Evolutionary conservation across 2,888 invertebrate species (phyloP).

Genomic region (Timandra comae): DNA sequence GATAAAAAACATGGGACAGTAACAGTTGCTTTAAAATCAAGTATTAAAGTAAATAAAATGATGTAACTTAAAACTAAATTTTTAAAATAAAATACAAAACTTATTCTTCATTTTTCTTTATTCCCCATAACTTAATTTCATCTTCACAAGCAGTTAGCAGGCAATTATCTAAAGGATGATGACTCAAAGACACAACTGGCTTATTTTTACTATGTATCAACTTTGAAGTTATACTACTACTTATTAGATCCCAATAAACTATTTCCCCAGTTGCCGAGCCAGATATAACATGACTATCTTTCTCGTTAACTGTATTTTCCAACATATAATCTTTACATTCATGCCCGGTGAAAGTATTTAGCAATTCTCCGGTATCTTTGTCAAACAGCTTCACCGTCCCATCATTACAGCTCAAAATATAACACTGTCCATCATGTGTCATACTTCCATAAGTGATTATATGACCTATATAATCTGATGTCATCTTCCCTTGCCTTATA

Average conservation of each 20-base stretch:
- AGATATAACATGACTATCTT: conserved; percentile 90
- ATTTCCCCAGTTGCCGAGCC: conserved; percentile 93
- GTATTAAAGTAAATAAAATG: too few relatives aligned
- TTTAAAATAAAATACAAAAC: too few relatives aligned
- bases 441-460: conserved; percentile 89
- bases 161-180: conserved; percentile 86
- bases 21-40: too few relatives aligned
- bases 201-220: conserved; percentile 72
- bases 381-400: conserved; percentile 90
- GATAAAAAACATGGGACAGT: too few relatives aligned
- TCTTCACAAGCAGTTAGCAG: conserved; percentile 85
- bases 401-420: conserved; percentile 90
- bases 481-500: conserved; percentile 89
- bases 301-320: conserved; percentile 89
- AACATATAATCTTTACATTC: conserved; percentile 87
- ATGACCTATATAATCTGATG: conserved; percentile 90
- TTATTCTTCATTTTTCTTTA: conserved; percentile 36
- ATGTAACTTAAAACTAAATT: too few relatives aligned
- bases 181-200: conserved; percentile 86
- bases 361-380: conserved; percentile 77
- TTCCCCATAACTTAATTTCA: conserved; percentile 83
- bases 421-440: conserved; percentile 95
- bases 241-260: conserved; percentile 93
- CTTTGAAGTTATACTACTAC: conserved; percentile 69
- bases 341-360: conserved; percentile 88